Percentiles rank a stretch among this genome's conserved stretches.
Conservation (phyloP, 1,140 invertebrate species). For the Drosophila albomicans region DNA sequence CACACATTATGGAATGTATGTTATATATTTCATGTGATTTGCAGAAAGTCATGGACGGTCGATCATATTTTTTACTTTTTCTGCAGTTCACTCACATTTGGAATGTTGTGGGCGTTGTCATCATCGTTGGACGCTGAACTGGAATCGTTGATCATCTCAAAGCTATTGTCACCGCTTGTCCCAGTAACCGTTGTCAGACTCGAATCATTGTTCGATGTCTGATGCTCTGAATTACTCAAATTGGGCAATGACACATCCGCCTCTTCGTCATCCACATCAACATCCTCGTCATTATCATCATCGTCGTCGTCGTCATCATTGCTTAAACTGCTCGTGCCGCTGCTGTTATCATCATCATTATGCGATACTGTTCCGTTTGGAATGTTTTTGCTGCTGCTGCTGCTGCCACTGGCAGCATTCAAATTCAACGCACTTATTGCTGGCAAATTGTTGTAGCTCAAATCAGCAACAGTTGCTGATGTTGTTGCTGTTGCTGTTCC, state of each 20-base stretch:
- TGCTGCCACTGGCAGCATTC: constrained; percentile 24
- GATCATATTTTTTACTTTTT: constrained; percentile 11
- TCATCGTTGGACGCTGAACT: constrained; percentile 80
- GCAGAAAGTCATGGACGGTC: constrained; percentile 52
- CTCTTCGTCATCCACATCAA: constrained; percentile 49
- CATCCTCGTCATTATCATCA: constrained; percentile 52
- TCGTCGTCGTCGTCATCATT: constrained; percentile 65
- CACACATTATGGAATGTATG: constrained; percentile 53
- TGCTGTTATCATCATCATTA: constrained; percentile 42
- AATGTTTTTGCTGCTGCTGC: not conserved
- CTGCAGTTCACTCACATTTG: constrained; percentile 69
- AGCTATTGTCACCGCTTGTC: constrained; percentile 83
- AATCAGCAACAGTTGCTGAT: constrained; percentile 15
- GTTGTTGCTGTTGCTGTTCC: constrained; percentile 11
- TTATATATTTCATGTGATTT: constrained; percentile 18
- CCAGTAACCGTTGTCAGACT: constrained; percentile 80
- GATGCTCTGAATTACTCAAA: constrained; percentile 71
- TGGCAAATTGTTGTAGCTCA: constrained; percentile 60
- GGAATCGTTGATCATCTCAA: constrained; percentile 79
- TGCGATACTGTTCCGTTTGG: constrained; percentile 24
- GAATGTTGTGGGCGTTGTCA: constrained; percentile 64
- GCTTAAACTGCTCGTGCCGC: constrained; percentile 61
- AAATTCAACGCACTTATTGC: constrained; percentile 78
- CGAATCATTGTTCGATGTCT: constrained; percentile 79
- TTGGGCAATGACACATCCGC: constrained; percentile 69